phyloP scores from a whole-genome alignment of 2,113 vertebrate genomes.

The Rutilus rutilus region DNA sequence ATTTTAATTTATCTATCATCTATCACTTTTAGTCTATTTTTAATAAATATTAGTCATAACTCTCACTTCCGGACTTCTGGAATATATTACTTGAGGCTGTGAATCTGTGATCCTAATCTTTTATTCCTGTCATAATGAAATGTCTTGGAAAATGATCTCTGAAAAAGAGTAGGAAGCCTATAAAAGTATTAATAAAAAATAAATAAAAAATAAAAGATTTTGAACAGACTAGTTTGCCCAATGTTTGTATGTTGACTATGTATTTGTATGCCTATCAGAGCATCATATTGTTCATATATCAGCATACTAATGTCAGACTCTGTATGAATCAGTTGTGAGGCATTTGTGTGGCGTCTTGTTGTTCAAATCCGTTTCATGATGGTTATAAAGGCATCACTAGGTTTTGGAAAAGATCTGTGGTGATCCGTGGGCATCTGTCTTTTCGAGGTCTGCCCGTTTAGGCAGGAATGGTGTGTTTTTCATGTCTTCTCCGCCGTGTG shows the following conservation, averaged over 20 bases:
- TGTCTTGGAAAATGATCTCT: too few species aligned
- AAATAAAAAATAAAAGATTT: too few species aligned
- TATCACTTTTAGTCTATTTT: too few species aligned
- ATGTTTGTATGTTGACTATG: background rate
- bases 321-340: background rate
- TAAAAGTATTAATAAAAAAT: too few species aligned
- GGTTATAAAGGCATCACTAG: background rate
- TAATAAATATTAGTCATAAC: too few species aligned
- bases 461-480: background rate
- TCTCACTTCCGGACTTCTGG: too few species aligned
- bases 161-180: too few species aligned
- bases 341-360: background rate
- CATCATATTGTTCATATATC: background rate
- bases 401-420: background rate
- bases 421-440: background rate
- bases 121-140: too few species aligned
- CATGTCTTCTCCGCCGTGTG: conserved; percentile 13
- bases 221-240: background rate
- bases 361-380: background rate
- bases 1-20: too few species aligned
- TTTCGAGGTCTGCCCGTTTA: conserved; percentile 5
- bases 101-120: too few species aligned
- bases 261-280: background rate
- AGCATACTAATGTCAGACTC: background rate
- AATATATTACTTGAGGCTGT: too few species aligned